Conservation (phyloP, 1,140 invertebrate species). For the Brachionus angularis region DNA sequence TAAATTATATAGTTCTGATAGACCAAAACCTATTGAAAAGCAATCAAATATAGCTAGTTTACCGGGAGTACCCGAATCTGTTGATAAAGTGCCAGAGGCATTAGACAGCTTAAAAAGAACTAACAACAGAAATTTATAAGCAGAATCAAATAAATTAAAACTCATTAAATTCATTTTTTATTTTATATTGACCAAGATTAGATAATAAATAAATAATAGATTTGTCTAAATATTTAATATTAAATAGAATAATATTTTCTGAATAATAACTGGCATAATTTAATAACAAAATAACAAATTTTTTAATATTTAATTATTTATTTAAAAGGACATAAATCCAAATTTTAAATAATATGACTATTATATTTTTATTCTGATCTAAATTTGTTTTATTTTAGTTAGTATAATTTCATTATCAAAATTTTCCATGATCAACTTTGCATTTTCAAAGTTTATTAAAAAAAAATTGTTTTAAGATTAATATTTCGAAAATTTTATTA, state of each 20-base stretch:
- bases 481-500: too few relatives aligned
- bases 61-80: constrained; percentile 14
- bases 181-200: too few relatives aligned
- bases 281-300: background rate
- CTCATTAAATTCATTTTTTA: background rate
- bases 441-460: too few relatives aligned
- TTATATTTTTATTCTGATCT: too few relatives aligned
- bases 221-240: background rate
- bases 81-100: constrained; percentile 31
- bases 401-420: too few relatives aligned
- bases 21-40: constrained; percentile 30
- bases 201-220: too few relatives aligned
- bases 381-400: too few relatives aligned
- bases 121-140: constrained; percentile 3
- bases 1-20: background rate
- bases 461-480: too few relatives aligned
- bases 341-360: too few relatives aligned
- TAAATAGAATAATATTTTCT: background rate
- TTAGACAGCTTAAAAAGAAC: constrained; percentile 35
- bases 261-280: background rate
- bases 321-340: too few relatives aligned
- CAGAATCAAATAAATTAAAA: background rate
- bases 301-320: too few relatives aligned
- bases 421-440: too few relatives aligned
- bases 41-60: background rate